Evolutionary conservation across 1,140 invertebrate species (phyloP).

Genomic region (Drosophila tani): DNA sequence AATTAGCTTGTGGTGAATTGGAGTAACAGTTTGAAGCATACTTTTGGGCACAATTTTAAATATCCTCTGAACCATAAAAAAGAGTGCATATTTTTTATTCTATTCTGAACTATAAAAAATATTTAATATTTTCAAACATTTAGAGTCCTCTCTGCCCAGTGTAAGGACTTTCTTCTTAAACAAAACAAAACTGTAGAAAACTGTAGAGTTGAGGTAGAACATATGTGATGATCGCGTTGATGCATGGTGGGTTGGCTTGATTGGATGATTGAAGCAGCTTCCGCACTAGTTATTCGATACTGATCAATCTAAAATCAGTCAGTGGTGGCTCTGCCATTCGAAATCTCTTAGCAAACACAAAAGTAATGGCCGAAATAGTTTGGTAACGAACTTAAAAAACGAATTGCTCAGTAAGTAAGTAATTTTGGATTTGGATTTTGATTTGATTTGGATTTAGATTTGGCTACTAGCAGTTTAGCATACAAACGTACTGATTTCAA

Average conservation of each 20-base stretch:
- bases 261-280: slow-evolving; percentile 34
- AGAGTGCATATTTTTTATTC: too few species aligned
- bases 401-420: slow-evolving; percentile 39
- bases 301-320: slow-evolving; percentile 85
- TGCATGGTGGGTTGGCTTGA: slow-evolving; percentile 12
- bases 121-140: too few species aligned
- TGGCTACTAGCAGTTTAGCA: slow-evolving; percentile 45
- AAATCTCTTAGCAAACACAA: slow-evolving; percentile 32
- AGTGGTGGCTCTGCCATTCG: slow-evolving; percentile 24
- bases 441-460: slow-evolving; percentile 34
- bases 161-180: slow-evolving; percentile 2
- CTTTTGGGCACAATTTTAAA: too few species aligned
- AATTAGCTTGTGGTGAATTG: background rate
- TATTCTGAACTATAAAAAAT: too few species aligned
- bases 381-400: slow-evolving; percentile 33
- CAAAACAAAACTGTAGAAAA: background rate
- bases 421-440: slow-evolving; percentile 7
- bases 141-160: background rate
- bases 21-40: too few species aligned
- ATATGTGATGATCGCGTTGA: slow-evolving; percentile 15
- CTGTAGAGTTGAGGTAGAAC: background rate
- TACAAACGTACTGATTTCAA: slow-evolving; percentile 83
- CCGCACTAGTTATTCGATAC: slow-evolving; percentile 78
- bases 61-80: too few species aligned
- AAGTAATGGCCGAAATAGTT: slow-evolving; percentile 64